phyloP scores from a whole-genome alignment of 2,888 invertebrate species.

The Lasioglossum pauxillum region DNA sequence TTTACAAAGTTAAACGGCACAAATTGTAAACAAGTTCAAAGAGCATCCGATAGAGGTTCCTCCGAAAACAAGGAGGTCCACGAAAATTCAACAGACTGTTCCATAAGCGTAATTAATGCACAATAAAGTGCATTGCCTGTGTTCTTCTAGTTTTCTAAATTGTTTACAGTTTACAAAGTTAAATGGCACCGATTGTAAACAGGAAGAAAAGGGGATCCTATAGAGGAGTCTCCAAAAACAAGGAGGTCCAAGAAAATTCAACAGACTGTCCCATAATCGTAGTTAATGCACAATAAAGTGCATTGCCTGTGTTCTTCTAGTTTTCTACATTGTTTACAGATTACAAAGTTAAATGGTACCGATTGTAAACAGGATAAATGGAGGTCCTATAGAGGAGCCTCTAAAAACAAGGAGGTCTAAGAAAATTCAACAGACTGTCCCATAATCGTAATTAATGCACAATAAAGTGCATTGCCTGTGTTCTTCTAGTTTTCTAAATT shows the following conservation, averaged over 20 bases:
- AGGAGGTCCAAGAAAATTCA: background rate
- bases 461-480: no score
- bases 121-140: no score
- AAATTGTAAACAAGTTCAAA: background rate
- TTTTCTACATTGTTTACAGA: background rate
- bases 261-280: background rate
- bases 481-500: background rate
- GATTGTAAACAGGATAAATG: background rate
- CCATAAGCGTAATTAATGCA: background rate
- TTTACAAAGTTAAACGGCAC: background rate
- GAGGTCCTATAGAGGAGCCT: no score
- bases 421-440: background rate
- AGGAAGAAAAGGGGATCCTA: background rate
- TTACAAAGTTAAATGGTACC: background rate
- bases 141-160: background rate
- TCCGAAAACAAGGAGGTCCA: no score
- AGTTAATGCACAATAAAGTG: background rate
- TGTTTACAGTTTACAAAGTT: background rate
- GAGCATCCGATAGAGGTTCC: no score
- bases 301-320: no score
- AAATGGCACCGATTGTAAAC: background rate
- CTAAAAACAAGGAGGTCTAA: no score
- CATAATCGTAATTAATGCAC: background rate
- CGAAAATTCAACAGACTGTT: background rate
- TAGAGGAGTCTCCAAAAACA: no score